Conservation (phyloP, 2,797 vertebrate genomes). For the Tympanoctomys barrerae region DNA sequence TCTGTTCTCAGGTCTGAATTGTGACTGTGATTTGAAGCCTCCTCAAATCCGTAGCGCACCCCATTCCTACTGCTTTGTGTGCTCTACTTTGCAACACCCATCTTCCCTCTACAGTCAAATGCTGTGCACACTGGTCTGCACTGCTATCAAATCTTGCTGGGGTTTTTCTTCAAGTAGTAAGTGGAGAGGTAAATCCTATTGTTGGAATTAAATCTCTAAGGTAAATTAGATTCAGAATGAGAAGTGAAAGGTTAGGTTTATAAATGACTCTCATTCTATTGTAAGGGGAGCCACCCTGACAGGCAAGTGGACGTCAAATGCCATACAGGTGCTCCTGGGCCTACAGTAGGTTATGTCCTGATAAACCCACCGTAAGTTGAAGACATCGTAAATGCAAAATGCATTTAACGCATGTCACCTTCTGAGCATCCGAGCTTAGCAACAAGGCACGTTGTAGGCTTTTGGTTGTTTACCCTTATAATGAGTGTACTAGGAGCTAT, state of each 20-base stretch:
- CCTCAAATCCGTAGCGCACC: accelerated
- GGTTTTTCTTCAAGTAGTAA: background rate
- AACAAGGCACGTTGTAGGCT: background rate
- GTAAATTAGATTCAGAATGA: background rate
- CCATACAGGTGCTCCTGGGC: background rate
- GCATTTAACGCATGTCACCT: background rate
- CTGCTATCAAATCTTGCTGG: background rate
- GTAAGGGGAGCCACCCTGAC: background rate
- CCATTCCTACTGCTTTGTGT: background rate
- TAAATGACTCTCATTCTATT: constrained; percentile 8
- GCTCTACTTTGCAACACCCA: background rate
- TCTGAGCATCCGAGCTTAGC: background rate
- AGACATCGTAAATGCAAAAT: background rate
- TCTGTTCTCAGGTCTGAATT: background rate
- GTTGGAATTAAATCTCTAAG: constrained; percentile 35
- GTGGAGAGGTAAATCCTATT: background rate
- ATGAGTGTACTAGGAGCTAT: background rate
- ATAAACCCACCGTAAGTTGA: background rate
- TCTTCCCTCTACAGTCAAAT: background rate
- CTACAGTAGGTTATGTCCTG: background rate
- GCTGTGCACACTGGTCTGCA: background rate
- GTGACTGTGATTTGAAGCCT: background rate
- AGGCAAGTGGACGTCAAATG: background rate
- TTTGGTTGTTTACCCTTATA: background rate
- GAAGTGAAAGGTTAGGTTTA: background rate